Evolutionary conservation across 2,113 vertebrate species (phyloP).

Genomic region (Pomatostomus ruficeps): DNA sequence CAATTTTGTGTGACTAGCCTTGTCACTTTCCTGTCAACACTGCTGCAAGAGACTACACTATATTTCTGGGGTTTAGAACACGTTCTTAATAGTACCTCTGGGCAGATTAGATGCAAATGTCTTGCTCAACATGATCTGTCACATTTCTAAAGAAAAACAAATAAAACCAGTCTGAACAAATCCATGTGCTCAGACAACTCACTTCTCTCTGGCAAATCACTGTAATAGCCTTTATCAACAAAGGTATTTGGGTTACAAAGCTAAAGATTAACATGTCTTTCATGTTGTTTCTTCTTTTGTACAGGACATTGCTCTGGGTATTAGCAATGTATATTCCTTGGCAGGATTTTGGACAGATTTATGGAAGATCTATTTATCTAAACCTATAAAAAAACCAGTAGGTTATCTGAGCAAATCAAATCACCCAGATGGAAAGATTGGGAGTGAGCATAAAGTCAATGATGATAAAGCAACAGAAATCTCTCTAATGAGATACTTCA

Average conservation of each 20-base stretch:
- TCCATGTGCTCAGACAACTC: background rate
- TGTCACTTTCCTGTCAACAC: background rate
- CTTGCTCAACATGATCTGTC: background rate
- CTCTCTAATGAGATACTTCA: background rate
- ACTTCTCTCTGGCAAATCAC: background rate
- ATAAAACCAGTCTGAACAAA: background rate
- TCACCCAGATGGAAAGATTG: background rate
- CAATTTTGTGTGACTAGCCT: background rate
- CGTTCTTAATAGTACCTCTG: background rate
- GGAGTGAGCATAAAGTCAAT: background rate
- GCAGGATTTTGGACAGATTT: background rate
- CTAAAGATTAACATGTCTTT: background rate
- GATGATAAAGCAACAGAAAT: background rate
- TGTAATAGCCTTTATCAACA: background rate
- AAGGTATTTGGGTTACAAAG: background rate
- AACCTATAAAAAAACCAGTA: background rate
- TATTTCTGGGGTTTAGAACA: background rate
- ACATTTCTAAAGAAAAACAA: conserved; percentile 2
- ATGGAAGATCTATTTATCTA: background rate
- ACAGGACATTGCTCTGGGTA: background rate
- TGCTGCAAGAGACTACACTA: background rate
- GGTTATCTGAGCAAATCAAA: background rate
- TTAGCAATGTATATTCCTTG: background rate
- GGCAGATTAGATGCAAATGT: background rate
- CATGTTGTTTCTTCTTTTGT: background rate